Base-by-base conservation (phyloP, 2,888 invertebrate genomes). In the Polymixis lichenea region DNA sequence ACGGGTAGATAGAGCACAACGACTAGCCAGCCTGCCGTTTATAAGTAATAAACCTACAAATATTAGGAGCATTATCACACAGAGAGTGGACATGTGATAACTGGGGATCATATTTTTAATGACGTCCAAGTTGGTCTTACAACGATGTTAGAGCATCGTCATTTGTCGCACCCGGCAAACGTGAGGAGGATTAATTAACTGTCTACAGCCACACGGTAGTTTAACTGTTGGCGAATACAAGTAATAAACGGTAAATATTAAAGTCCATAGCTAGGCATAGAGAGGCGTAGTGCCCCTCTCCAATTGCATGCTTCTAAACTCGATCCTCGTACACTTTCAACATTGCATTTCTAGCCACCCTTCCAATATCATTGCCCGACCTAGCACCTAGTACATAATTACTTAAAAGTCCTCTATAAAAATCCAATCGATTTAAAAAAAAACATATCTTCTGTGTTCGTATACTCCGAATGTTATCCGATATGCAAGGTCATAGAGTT, bases 31-130 rank as follows among this genome's bases (percentile, higher is more conserved):
- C 15, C 64, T 67, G 60, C 28, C 61, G n/a, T 72, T 86, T 80
- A 86, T 80, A 75, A 72, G 55, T 53, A 76, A 68, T 84, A 82
- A 82, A 79, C 75, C 32, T 71, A 66, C 60, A 67, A 73, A 78
- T 84, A 84, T 83, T 76, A 80, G 72, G 64, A 71, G 56, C 55
- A 72, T 75, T 81, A 76, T 71, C 62, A 56, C 51, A 55, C 51
- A 55, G 32, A 46, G 32, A 64, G 51, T 58, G 68, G 72, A 56
- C 75, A 64, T 53, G 72, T 83, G 74, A 66, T 82, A 78, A 75
- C 71, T 65, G 53, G 13, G 38, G 55, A 55, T 72, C 46, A 28
- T 73, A 85, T 82, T 77, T 67, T 82, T 75, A 68, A 77, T 73
- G 56, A 32, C 69, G 58, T 60, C 22, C 5, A 25, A 82, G 49